Evolutionary conservation across 2,888 invertebrate genomes (phyloP), one percentile per base, ranked within the genome.

Genomic region (Epirrita christyi): DNA sequence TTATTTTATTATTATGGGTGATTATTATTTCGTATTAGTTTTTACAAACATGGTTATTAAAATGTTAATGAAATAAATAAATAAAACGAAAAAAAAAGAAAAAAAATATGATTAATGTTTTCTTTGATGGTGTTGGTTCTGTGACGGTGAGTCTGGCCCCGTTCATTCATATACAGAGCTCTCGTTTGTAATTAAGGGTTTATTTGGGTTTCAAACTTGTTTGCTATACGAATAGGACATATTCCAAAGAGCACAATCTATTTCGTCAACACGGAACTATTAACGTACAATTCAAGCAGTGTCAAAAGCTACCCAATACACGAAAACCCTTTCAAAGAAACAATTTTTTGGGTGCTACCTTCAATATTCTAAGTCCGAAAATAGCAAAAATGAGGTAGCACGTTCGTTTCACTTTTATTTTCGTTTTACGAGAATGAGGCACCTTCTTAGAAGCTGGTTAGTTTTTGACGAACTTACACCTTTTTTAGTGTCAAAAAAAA

Each of bases 41-140:
- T n/a, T n/a, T n/a, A n/a, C n/a, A n/a, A n/a, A n/a, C n/a, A n/a
- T n/a, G n/a, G n/a, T n/a, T n/a, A n/a, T n/a, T n/a, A n/a, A n/a
- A n/a, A n/a, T n/a, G n/a, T n/a, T n/a, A n/a, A n/a, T n/a, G n/a
- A n/a, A n/a, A n/a, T n/a, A n/a, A n/a, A n/a, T n/a, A n/a, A n/a
- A n/a, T n/a, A n/a, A n/a, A n/a, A n/a, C n/a, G n/a, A n/a, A n/a
- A n/a, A n/a, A n/a, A n/a, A n/a, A n/a, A n/a, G n/a, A n/a, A n/a
- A n/a, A n/a, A n/a, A n/a, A n/a, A n/a, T n/a, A n/a, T n/a, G 69
- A 69, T 63, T 55, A 63, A 67, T 68, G 60, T 37, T 54, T 47
- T 44, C 52, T 59, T 55, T 60, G 53, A 58, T 53, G 21, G 38
- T 27, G 21, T 4, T 38, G 47, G 51, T 53, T 46, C n/a, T n/a